Base-by-base conservation (phyloP, 1,140 invertebrate species). In the Macrotrachela quadricornifera region DNA sequence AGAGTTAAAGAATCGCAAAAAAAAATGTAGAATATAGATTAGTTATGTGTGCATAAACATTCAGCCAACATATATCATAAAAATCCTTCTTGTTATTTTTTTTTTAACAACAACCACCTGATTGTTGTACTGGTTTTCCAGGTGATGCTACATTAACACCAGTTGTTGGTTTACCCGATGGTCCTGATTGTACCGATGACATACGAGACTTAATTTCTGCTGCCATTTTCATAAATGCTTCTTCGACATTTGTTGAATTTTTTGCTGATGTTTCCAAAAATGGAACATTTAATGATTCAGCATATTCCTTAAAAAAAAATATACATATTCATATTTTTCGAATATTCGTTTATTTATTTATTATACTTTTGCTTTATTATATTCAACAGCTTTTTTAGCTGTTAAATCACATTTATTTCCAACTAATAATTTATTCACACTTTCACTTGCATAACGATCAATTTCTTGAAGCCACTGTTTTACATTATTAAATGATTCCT, bases 361-460 rank as follows among this genome's bases (percentile, higher is more conserved):
- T 13, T 41, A 30, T 30, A 84, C 21, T 78, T 90, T 88, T 56
- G 86, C 87, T 63, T 81, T 85, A 61, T 78, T 79, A 65, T 85
- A 87, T 67, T 90, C 84, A 44, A 92, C 85, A 59, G 71, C 70
- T 60, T 70, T 71, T 60, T 71, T 75, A 39, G 70, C 68, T 48
- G 73, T 72, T 56, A 71, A 59, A 76, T 99, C 92, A 79, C 88
- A 94, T 76, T 99, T 99, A 70, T 97, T 99, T 50, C 92, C 92
- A 61, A 99, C 74, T 62, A 99, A 88, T 90, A 97, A 95, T 71
- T 95, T 96, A 64, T 95, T 90, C 49, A 97, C 92, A 77, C 97
- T 91, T 74, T 96, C 91, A 75, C 90, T 96, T 16, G 91, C 92
- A 76, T 97, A 57, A 54, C 66, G 56, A 51, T 71, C 67, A 56